Conservation (phyloP, 2,797 vertebrate genomes). For the Furcifer pardalis region DNA sequence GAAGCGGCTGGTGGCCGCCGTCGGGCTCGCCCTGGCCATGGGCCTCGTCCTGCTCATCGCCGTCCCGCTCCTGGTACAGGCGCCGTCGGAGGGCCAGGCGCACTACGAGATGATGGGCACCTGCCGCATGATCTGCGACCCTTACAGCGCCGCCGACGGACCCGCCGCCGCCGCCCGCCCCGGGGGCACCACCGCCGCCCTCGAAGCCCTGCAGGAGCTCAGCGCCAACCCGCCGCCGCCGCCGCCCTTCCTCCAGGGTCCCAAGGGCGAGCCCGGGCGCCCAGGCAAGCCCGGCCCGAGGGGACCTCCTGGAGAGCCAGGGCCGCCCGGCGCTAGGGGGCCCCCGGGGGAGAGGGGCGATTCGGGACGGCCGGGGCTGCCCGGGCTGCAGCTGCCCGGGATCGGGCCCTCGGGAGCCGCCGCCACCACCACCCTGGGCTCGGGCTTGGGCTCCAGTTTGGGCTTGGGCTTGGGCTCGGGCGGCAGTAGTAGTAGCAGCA, state of each 20-base stretch:
- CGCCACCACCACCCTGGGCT: constrained; percentile 72
- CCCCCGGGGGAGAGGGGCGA: constrained; percentile 86
- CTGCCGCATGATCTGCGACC: constrained; percentile 96
- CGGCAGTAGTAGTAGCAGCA: constrained; percentile 67
- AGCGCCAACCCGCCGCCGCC: constrained; percentile 83
- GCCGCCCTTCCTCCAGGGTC: constrained; percentile 86
- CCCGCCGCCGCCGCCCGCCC: constrained; percentile 45
- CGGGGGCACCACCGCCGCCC: constrained; percentile 78
- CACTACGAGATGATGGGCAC: constrained; percentile 97
- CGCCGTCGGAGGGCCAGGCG: constrained; percentile 78
- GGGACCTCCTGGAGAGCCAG: constrained; percentile 87
- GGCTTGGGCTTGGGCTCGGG: constrained; percentile 48
- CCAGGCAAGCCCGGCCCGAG: constrained; percentile 87
- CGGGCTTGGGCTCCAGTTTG: constrained; percentile 69
- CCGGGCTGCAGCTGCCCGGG: constrained; percentile 72
- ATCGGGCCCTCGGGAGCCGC: constrained; percentile 58
- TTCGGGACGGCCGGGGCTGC: constrained; percentile 77
- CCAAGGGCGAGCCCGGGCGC: constrained; percentile 87
- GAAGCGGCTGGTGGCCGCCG: constrained; percentile 82
- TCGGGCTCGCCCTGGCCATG: constrained; percentile 84
- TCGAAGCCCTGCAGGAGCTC: constrained; percentile 88
- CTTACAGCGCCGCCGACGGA: constrained; percentile 74
- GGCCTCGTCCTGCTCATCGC: constrained; percentile 83
- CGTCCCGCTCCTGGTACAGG: constrained; percentile 84
- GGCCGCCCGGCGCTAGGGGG: constrained; percentile 88